Conservation (phyloP, 2,888 invertebrate genomes). For the Drosophila affinis region DNA sequence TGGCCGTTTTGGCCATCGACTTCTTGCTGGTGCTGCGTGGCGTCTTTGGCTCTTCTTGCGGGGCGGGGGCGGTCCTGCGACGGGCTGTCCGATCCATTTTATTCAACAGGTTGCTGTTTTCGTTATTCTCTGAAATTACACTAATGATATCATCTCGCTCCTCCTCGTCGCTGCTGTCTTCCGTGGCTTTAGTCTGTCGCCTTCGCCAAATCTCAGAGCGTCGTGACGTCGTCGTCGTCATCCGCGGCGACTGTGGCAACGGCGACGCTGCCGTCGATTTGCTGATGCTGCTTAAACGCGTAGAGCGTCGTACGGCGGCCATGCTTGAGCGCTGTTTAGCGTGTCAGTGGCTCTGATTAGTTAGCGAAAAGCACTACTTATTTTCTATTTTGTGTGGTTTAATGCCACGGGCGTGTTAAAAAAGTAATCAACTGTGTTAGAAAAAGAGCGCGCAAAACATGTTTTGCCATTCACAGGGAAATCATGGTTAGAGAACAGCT, state of each 20-base stretch:
- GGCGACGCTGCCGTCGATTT: slow-evolving; percentile 52
- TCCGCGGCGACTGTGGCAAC: slow-evolving; percentile 49
- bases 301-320: slow-evolving; percentile 81
- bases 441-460: slow-evolving; percentile 56
- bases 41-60: slow-evolving; percentile 59
- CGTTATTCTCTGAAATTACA: slow-evolving; percentile 75
- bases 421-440: slow-evolving; percentile 30
- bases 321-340: slow-evolving; percentile 54
- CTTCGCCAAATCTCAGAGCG: slow-evolving; percentile 72
- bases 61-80: slow-evolving; percentile 22
- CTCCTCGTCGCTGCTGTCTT: slow-evolving; percentile 61
- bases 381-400: slow-evolving; percentile 1
- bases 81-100: slow-evolving; percentile 61
- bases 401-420: slow-evolving; percentile 18
- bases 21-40: slow-evolving; percentile 75
- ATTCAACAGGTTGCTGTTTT: slow-evolving; percentile 76
- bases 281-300: slow-evolving; percentile 78
- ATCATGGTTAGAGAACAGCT: slow-evolving; percentile 48
- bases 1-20: slow-evolving; percentile 33
- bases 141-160: slow-evolving; percentile 60
- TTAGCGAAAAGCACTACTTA: slow-evolving; percentile 6
- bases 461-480: not conserved
- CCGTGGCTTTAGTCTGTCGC: slow-evolving; percentile 51
- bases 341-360: slow-evolving; percentile 10
- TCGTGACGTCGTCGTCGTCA: slow-evolving; percentile 35